These are phyloP conservation scores for Rhabdornis inornatus DNA, from an alignment of 2,113 vertebrate genomes.

Conservation along the genomic window DNA sequence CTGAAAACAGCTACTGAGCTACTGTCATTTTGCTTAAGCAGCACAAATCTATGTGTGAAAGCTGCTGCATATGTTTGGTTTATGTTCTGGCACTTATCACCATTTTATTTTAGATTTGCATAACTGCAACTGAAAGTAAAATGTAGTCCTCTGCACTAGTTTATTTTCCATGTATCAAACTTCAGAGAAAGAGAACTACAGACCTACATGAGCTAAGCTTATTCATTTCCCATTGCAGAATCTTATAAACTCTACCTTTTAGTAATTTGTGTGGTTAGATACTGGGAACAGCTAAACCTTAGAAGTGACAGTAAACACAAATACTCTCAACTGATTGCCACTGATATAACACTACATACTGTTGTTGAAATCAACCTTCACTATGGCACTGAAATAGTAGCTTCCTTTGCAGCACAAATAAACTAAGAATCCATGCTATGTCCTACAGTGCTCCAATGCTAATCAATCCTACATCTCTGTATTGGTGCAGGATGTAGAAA, in stretches of 20 bases:
- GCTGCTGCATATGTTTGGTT: not conserved
- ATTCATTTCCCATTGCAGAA: not conserved
- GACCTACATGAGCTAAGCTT: not conserved
- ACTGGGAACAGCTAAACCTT: not conserved
- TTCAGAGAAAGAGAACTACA: not conserved
- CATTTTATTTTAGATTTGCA: slow-evolving; percentile 1
- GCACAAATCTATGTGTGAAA: not conserved
- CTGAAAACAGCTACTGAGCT: not conserved
- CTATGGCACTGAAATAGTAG: not conserved
- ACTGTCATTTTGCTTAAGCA: not conserved
- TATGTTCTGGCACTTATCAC: not conserved
- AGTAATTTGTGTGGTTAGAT: not conserved
- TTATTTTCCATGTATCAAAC: not conserved
- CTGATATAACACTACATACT: not conserved
- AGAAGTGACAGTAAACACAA: not conserved
- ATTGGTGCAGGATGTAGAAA: not conserved
- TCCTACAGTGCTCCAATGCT: not conserved
- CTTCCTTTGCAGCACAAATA: not conserved
- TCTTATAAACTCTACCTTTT: not conserved
- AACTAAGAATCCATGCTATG: not conserved
- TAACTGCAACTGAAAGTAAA: not conserved
- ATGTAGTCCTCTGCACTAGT: not conserved
- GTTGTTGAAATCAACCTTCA: not conserved
- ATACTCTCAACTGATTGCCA: not conserved
- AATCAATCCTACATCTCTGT: not conserved